Evolutionary conservation across 2,888 invertebrate genomes (phyloP).

Genomic region (Lycaena phlaeas): DNA sequence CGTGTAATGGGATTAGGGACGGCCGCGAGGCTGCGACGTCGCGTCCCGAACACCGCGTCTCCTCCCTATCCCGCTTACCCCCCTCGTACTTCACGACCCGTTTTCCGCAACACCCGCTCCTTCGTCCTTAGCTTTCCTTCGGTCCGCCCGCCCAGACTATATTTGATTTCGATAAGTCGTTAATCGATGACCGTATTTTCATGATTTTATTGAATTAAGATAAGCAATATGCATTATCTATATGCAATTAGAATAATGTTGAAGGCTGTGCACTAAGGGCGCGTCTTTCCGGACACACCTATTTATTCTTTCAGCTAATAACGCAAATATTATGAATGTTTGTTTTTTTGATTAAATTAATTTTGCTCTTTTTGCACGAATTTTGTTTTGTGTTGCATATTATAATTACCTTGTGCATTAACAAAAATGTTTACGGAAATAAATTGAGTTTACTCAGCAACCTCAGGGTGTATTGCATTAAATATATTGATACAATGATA

Average conservation of each 20-base stretch:
- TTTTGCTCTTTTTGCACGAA: no score
- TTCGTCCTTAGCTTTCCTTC: slow-evolving; percentile 30
- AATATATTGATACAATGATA: no score
- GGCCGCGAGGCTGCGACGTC: slow-evolving; percentile 27
- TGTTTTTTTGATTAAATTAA: no score
- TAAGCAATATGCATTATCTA: not conserved
- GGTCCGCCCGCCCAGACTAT: slow-evolving; percentile 21
- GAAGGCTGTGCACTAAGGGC: not conserved
- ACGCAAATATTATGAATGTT: no score
- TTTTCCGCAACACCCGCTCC: slow-evolving; percentile 21
- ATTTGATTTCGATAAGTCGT: not conserved
- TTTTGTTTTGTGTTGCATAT: no score
- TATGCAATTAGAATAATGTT: not conserved
- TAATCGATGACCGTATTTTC: not conserved
- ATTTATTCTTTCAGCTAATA: no score
- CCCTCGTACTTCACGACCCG: slow-evolving; percentile 23
- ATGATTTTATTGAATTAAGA: not conserved
- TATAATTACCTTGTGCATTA: no score
- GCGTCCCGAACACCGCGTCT: slow-evolving; percentile 21
- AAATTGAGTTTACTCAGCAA: no score
- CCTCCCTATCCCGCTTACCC: slow-evolving; percentile 22
- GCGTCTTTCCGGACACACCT: not conserved
- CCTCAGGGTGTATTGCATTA: no score
- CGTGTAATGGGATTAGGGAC: slow-evolving; percentile 50
- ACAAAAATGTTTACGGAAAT: no score